phyloP scores from a whole-genome alignment of 2,797 vertebrate genomes.

The Bradypus variegatus region DNA sequence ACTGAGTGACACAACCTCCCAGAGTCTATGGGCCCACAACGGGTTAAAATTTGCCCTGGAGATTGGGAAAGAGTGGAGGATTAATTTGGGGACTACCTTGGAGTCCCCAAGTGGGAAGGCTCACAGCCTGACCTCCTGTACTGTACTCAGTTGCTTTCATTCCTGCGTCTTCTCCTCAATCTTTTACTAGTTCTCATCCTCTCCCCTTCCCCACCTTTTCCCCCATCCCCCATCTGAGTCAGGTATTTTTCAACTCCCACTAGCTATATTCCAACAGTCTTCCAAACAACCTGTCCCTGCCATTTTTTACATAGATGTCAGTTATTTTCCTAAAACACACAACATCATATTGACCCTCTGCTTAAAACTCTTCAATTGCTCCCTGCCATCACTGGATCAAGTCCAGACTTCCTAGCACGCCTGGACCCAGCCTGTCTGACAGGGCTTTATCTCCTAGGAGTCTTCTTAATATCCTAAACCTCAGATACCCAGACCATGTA shows the following conservation, averaged over 20 bases:
- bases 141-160: neutral
- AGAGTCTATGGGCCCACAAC: neutral
- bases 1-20: neutral
- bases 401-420: neutral
- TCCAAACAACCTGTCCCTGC: neutral
- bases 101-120: neutral
- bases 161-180: neutral
- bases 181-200: neutral
- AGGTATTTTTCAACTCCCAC: neutral
- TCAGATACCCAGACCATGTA: neutral
- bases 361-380: no score
- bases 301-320: neutral
- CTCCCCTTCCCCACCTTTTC: neutral
- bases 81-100: neutral
- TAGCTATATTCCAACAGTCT: neutral
- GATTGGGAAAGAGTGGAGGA: neutral
- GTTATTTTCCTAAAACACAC: neutral
- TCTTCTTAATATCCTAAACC: neutral
- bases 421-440: neutral
- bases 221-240: no score
- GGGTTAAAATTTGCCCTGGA: neutral
- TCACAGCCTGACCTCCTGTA: accelerated
- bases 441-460: neutral
- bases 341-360: neutral
- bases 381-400: neutral